phyloP scores from a whole-genome alignment of 2,113 vertebrate genomes.

The Cervus canadensis region DNA sequence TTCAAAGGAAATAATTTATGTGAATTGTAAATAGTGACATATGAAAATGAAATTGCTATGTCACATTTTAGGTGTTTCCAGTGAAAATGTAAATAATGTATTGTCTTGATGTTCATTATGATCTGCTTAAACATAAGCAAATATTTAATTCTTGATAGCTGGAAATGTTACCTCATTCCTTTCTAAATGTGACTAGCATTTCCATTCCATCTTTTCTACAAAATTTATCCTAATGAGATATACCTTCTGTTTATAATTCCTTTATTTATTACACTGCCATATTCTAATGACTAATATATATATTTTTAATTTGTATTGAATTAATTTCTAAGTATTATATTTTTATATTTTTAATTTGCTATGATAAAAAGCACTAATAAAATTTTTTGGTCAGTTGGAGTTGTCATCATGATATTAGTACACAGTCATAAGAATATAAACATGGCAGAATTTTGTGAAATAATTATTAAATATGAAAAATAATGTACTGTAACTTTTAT shows the following conservation, averaged over 20 bases:
- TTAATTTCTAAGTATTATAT: neutral
- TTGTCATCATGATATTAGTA: neutral
- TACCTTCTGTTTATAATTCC: neutral
- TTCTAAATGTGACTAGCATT: neutral
- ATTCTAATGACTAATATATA: neutral
- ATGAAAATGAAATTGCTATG: neutral
- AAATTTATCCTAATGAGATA: neutral
- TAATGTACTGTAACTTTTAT: neutral
- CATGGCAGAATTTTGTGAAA: neutral
- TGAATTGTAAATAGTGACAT: neutral
- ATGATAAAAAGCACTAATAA: neutral
- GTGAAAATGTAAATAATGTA: neutral
- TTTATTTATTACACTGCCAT: neutral
- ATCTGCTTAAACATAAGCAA: neutral
- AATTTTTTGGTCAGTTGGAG: neutral
- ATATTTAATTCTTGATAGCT: neutral
- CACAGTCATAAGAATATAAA: neutral
- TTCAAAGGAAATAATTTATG: neutral
- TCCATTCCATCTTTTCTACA: neutral
- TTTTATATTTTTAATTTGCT: neutral
- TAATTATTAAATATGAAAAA: neutral
- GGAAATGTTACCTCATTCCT: neutral
- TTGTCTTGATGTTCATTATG: neutral
- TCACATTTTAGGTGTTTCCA: neutral
- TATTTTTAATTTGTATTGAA: neutral